Base-by-base conservation (phyloP, 2,888 invertebrate species). In the Diabrotica balteata region DNA sequence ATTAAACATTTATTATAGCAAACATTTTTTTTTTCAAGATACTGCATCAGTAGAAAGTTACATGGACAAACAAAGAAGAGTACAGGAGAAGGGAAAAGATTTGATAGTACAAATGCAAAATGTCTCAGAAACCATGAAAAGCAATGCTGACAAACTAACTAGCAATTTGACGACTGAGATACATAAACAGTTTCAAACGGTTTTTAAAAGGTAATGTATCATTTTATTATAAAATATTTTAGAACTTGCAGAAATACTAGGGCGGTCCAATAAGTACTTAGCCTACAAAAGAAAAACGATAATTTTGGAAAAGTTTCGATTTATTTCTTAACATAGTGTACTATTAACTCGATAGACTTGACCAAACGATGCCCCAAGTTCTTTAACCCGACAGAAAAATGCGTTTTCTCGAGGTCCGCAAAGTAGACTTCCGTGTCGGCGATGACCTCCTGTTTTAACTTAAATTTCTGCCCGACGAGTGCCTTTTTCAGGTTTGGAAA, bases 21-120 rank as follows among this genome's bases (percentile, higher is more conserved):
- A 10, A 42, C 42, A 42, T n/a, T 51, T 51, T 1, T 50, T 50
- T 59, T 53, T 74, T 77, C 67, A 70, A 84, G 84, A 85, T 78
- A 82, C 84, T 4, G 80, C 82, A 52, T 82, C 82, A n/a, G 81
- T 85, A 17, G 85, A 85, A 73, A 78, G 70, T 66, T 84, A 85
- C 69, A 81, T 85, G 81, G 85, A 85, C 55, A 80, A 82, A 71
- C 84, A 85, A 66, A 77, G 83, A 63, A 78, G 80, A 59, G 81
- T 81, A 6, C 83, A 84, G 72, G 85, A 85, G 52, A 83, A 83
- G 70, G 83, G 83, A 7, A 83, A 83, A 73, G 84, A 85, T 70
- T 70, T 85, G 10, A 79, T 84, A 43, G 75, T 74, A 6, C 85
- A 86, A 72, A 82, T 85, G 78, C 84, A 85, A 72, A 70, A 75